These are phyloP conservation scores for Drosophila varians DNA, from an alignment of 1,140 invertebrate genomes.

Conservation along the genomic window DNA sequence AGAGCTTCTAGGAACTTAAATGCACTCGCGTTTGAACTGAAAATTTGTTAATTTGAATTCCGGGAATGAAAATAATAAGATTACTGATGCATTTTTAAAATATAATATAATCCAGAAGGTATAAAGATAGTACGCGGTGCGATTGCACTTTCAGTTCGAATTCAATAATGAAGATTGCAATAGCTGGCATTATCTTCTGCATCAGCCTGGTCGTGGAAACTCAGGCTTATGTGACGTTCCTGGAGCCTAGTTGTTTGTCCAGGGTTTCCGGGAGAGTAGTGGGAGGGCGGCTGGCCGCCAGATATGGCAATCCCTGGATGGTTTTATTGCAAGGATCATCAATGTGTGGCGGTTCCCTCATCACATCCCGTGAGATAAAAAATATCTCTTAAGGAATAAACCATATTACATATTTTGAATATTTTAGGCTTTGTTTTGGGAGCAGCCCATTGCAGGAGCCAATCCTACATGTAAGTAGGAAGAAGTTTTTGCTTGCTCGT, in stretches of 20 bases:
- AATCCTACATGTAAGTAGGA: too few relatives aligned
- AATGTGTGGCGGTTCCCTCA: constrained; percentile 15
- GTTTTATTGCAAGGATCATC: neutral
- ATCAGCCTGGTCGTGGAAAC: neutral
- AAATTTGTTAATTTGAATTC: too few relatives aligned
- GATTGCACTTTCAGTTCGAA: neutral
- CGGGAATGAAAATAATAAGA: too few relatives aligned
- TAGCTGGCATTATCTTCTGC: neutral
- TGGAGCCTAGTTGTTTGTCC: neutral
- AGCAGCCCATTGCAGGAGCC: too few relatives aligned
- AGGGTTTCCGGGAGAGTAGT: neutral
- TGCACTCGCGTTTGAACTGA: too few relatives aligned
- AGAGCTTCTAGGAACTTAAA: too few relatives aligned
- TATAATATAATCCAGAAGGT: too few relatives aligned
- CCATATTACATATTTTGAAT: neutral
- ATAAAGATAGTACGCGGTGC: too few relatives aligned
- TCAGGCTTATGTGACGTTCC: neutral
- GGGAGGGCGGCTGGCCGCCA: neutral
- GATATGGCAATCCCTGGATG: constrained; percentile 15
- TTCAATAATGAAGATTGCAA: neutral
- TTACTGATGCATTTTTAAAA: too few relatives aligned
- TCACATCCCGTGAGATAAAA: constrained; percentile 6
- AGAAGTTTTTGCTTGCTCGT: too few relatives aligned
- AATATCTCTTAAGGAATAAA: too few relatives aligned
- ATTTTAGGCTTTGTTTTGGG: neutral